Evolutionary conservation across 2,113 vertebrate genomes (phyloP), one percentile per base, ranked within the genome.

Genomic region (Prinia subflava): DNA sequence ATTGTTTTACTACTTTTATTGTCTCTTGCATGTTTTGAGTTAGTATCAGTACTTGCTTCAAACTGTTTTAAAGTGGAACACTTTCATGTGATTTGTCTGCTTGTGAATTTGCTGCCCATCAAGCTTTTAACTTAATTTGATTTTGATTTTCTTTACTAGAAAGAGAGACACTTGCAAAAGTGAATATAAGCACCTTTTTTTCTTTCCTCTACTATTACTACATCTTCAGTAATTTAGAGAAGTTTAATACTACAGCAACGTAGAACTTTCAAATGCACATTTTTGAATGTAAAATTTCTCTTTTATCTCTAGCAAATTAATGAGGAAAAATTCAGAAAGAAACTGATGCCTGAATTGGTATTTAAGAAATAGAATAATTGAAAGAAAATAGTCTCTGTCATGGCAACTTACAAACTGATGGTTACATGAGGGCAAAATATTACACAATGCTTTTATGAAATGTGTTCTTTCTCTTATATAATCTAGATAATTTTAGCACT

Each of bases 401-500:
- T 60, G n/a, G 31, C 37, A 94, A 44, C 37, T 92, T 83, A 79
- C 15, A 93, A 80, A 78, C 28, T 60, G 44, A 56, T 64, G 75
- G 59, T 80, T 95, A 60, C 15, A 31, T 46, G 63, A 90, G 47
- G 44, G 63, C 49, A 91, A 78, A 88, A 92, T 94, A 87, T 96
- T 89, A 74, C 67, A 67, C 77, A 91, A 82, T 85, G 13, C 13
- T 77, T 94, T 69, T 88, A 88, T 82, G 60, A 94, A 87, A 73
- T 90, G 20, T 82, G 14, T 67, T 77, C 56, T 59, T 92, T 44
- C 44, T 91, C 53, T 94, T 95, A 92, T 89, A 49, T 94, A 95
- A 96, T 87, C 57, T 56, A 33, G 81, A 89, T 90, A 89, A 89
- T 94, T 94, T 95, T 96, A 94, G 81, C 50, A 85, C 39, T 53